Conservation (phyloP, 2,797 vertebrate species). For the Capromys pilorides region DNA sequence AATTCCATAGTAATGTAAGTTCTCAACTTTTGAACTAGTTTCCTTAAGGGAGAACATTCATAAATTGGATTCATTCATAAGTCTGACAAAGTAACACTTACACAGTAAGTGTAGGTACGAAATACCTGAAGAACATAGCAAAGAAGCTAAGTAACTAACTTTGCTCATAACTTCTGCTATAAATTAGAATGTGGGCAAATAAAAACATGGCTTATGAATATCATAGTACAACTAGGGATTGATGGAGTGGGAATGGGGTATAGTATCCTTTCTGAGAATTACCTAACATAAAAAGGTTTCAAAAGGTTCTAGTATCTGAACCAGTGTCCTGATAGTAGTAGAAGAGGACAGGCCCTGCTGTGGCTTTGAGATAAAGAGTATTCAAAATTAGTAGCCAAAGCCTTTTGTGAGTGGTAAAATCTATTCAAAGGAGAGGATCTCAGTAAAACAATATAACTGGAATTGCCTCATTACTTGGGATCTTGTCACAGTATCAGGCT, state of each 20-base stretch:
- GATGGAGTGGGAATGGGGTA: background rate
- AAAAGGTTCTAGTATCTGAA: background rate
- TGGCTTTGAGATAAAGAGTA: background rate
- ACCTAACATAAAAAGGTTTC: background rate
- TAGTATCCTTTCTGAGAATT: background rate
- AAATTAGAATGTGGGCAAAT: background rate
- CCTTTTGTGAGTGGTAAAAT: background rate
- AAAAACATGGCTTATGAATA: background rate
- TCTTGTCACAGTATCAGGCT: background rate
- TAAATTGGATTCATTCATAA: background rate
- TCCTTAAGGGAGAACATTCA: background rate
- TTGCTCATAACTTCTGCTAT: background rate
- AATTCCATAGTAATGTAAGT: background rate
- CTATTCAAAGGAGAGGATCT: background rate
- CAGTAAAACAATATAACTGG: background rate
- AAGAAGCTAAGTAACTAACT: slow-evolving; percentile 10
- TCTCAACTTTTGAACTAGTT: background rate
- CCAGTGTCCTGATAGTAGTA: background rate
- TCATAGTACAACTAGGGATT: background rate
- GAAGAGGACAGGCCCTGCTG: background rate
- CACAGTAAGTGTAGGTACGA: background rate
- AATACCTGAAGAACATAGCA: background rate
- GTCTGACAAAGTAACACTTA: background rate
- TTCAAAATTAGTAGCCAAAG: slow-evolving; percentile 11
- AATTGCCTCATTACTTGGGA: background rate